Evolutionary conservation across 2,113 vertebrate species (phyloP), one percentile per base, ranked within the genome.

Genomic region (Orcinus orca): DNA sequence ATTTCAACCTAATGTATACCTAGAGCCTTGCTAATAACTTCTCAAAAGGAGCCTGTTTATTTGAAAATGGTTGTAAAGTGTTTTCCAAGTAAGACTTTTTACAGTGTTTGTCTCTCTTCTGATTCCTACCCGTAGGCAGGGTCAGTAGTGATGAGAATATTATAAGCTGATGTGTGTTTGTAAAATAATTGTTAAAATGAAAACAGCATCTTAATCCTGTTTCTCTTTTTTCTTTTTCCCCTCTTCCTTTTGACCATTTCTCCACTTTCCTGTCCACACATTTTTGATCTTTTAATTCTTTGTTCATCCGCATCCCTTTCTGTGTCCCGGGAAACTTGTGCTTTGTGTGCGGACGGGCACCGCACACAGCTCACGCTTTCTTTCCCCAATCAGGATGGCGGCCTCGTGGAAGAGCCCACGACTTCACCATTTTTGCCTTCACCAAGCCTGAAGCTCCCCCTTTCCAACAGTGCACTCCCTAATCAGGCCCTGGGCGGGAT

Each of bases 341-440:
- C 70, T 68, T 94, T 98, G 96, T 93, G 97, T 97, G 92, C 96
- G 96, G 94, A 67, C 73, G 98, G 98, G 93, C 96, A 38, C 97
- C 0, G 93, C 98, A 84, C 98, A 44, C 98, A 98, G 98, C 99
- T 99, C 98, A 99, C 98, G 98, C 97, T 98, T 97, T 98, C 98
- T 99, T 98, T 98, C 97, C 99, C 98, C 97, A 91, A 98, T 98
- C 99, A 99, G 99, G 99, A 99, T 98, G 99, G 99, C 98, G 99
- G 99, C 99, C 99, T 99, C 98, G 99, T 99, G 98, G 99, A 99
- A 98, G 99, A 99, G 97, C 98, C 99, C 99, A 99, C 99, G 98
- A 98, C 99, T 99, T 99, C 99, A 99, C 99, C 99, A 98, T 99
- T 99, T 99, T 99, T 99, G 99, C 99, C 99, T 99, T 99, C 99